These are phyloP conservation scores for Enteromius fasciolatus DNA, from an alignment of 2,797 vertebrate species.

Conservation along the genomic window DNA sequence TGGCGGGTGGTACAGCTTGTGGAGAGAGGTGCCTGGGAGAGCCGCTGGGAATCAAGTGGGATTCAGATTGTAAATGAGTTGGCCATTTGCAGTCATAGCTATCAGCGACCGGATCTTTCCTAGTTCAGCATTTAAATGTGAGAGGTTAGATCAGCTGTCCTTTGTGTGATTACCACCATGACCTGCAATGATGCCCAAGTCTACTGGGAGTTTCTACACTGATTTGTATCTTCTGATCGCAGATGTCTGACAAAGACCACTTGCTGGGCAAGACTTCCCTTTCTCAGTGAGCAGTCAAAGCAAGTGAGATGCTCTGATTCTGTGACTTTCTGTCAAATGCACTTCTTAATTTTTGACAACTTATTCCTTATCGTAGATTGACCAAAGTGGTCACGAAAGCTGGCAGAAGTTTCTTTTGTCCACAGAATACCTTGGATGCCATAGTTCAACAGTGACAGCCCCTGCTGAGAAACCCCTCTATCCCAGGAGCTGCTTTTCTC, in stretches of 20 bases:
- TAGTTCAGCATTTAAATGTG: conserved; percentile 25
- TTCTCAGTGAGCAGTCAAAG: conserved; percentile 18
- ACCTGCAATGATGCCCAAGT: conserved; percentile 23
- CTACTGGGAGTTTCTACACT: conserved; percentile 5
- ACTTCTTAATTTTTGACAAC: not conserved
- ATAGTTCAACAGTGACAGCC: conserved; percentile 32
- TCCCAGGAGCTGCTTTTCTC: conserved; percentile 45
- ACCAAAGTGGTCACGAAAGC: conserved; percentile 20
- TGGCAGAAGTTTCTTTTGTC: conserved; percentile 39
- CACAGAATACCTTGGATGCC: conserved; percentile 51
- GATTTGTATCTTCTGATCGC: conserved; percentile 13
- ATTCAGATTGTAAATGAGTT: conserved; percentile 86
- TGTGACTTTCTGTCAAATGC: conserved; percentile 16
- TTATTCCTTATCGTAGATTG: conserved; percentile 17
- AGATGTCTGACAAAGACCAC: conserved; percentile 32
- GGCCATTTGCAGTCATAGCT: conserved; percentile 79
- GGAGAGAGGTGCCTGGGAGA: conserved; percentile 66
- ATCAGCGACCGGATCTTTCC: conserved; percentile 77
- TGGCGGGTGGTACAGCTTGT: conserved; percentile 71
- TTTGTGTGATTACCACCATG: conserved; percentile 16
- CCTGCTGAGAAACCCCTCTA: conserved; percentile 44
- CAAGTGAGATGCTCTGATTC: not conserved
- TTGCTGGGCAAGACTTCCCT: conserved; percentile 12
- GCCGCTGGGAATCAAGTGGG: conserved; percentile 85
- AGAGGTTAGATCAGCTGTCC: conserved; percentile 41